Evolutionary conservation across 2,888 invertebrate genomes (phyloP), one percentile per base, ranked within the genome.

Genomic region (Tipula helvola): DNA sequence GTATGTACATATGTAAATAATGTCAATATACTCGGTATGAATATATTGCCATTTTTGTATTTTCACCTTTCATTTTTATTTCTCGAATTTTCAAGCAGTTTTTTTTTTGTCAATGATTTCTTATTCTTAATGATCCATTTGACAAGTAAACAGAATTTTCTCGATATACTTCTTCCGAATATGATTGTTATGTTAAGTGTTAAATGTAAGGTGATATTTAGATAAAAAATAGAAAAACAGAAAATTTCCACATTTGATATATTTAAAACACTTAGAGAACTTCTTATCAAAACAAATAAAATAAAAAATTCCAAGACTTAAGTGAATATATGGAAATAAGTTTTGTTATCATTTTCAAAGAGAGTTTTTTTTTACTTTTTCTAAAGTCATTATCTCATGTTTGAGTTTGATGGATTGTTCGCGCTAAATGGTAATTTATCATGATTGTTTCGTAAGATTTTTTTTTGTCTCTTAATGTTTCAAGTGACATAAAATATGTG

Each of bases 391-490:
- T 71, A 71, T 71, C 71, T 28, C 28, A 28, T 71, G 71, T 71
- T 71, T 71, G 71, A 71, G 71, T 71, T 71, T 71, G 71, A 71
- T 71, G 71, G 71, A 71, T 71, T 71, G 71, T 71, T 71, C 71
- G 71, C 71, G 71, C 28, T 71, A 71, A 71, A 71, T 71, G 71
- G 71, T 71, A 71, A 71, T 71, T 71, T 71, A 71, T 71, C 71
- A 71, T 71, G 71, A 18, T 71, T 71, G 71, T 28, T 71, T 71
- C 28, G 28, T 28, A 71, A 28, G 71, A 71, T 28, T 28, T 71
- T 71, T 18, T 39, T 39, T 71, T 71, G 71, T 71, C 18, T 71
- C 28, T 71, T 71, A 71, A 71, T 71, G 71, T 71, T 71, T 71
- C 5, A 71, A 71, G 28, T 71, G 71, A 71, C 71, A 28, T 71